Conservation (phyloP, 2,797 vertebrate species). For the Myripristis murdjan region DNA sequence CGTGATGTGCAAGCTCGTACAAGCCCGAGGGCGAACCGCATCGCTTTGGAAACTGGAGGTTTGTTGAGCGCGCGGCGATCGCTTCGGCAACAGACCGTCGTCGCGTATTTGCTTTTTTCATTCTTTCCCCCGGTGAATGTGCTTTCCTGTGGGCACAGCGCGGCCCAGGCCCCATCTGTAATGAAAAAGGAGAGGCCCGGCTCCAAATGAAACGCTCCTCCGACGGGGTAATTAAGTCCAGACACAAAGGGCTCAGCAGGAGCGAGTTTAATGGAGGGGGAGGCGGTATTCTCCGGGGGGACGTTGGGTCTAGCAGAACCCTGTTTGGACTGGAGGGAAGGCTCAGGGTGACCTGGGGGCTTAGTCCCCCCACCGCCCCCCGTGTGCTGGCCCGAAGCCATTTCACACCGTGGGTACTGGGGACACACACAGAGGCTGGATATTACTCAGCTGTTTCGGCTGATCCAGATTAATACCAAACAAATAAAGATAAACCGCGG, state of each 20-base stretch:
- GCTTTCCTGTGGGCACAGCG: constrained; percentile 40
- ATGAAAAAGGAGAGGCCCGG: constrained; percentile 55
- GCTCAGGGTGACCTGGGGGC: too few relatives aligned
- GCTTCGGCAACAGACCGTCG: constrained; percentile 15
- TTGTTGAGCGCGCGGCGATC: constrained; percentile 38
- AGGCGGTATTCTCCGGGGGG: constrained; percentile 73
- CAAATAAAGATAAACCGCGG: too few relatives aligned
- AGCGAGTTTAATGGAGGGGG: constrained; percentile 75
- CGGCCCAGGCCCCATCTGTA: constrained; percentile 70
- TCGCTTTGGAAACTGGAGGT: constrained; percentile 41
- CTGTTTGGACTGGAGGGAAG: constrained; percentile 48
- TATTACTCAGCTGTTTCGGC: constrained; percentile 38
- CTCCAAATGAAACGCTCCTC: constrained; percentile 78
- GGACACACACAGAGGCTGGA: constrained; percentile 17
- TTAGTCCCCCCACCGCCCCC: neutral
- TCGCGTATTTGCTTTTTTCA: constrained; percentile 60
- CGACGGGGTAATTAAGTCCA: constrained; percentile 84
- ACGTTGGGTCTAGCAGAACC: constrained; percentile 49
- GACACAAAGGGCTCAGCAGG: constrained; percentile 85
- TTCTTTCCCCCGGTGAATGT: constrained; percentile 60
- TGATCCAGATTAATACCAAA: constrained; percentile 16
- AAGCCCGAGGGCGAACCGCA: constrained; percentile 9
- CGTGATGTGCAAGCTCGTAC: constrained; percentile 22
- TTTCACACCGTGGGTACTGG: constrained; percentile 22
- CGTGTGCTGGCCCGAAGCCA: constrained; percentile 48